These are phyloP conservation scores for Theonella swinhoei DNA, from an alignment of 37 sponge, comb jelly and placozoan species.

Conservation along the genomic window DNA sequence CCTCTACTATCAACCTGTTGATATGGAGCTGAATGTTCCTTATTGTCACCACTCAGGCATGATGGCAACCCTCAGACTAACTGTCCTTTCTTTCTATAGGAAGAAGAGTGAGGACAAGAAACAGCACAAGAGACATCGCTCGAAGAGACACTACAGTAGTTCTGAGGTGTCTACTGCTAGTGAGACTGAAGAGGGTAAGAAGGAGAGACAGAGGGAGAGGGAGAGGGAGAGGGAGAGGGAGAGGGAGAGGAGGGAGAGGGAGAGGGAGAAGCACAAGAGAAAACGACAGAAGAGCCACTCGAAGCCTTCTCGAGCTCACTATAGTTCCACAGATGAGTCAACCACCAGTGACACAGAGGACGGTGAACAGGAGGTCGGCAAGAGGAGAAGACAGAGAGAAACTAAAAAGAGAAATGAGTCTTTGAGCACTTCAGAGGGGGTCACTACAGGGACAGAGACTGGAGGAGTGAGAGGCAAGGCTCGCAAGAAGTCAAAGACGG, in stretches of 20 bases:
- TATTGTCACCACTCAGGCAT: too few relatives aligned
- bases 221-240: not conserved
- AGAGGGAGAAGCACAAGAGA: not conserved
- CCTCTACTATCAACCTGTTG: not conserved
- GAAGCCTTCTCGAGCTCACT: too few relatives aligned
- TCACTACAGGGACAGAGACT: too few relatives aligned
- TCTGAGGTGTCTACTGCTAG: not conserved
- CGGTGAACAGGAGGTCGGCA: too few relatives aligned
- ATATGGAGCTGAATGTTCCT: not conserved
- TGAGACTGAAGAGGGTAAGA: not conserved
- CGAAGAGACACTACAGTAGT: not conserved
- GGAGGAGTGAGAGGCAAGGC: too few relatives aligned
- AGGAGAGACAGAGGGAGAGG: constrained; percentile 4
- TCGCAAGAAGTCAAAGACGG: too few relatives aligned
- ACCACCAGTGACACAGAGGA: too few relatives aligned
- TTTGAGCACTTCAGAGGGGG: too few relatives aligned
- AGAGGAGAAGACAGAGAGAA: too few relatives aligned
- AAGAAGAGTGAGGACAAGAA: not conserved
- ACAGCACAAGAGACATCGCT: not conserved
- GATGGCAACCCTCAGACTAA: too few relatives aligned
- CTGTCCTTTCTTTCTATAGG: too few relatives aligned
- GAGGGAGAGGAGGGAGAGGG: not conserved
- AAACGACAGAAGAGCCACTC: not conserved
- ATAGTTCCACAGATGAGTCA: not conserved
- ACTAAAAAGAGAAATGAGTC: too few relatives aligned